Conservation (phyloP, 2,797 vertebrate species). For the Parauchenoglanis ngamensis region DNA sequence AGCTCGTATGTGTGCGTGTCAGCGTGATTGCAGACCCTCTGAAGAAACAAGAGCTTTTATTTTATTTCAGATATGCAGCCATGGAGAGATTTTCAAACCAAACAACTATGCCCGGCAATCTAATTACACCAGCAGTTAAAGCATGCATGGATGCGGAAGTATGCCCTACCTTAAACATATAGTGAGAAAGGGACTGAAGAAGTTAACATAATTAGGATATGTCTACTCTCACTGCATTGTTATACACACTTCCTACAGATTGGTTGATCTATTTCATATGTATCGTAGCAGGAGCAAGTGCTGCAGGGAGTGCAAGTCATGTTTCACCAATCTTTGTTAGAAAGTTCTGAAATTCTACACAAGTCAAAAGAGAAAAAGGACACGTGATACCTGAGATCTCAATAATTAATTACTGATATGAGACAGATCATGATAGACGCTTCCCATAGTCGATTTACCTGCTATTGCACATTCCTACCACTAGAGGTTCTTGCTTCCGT, state of each 20-base stretch:
- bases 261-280: not conserved
- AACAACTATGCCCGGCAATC: slow-evolving; percentile 13
- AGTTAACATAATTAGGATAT: not conserved
- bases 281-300: not conserved
- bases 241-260: not conserved
- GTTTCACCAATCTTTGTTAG: not conserved
- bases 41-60: slow-evolving; percentile 41
- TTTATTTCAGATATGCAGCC: slow-evolving; percentile 34
- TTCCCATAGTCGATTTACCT: not conserved
- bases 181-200: not conserved
- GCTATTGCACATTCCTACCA: not conserved
- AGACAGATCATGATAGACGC: no score
- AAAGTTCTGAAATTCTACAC: not conserved
- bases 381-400: not conserved
- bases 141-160: not conserved
- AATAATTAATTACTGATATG: no score
- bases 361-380: not conserved
- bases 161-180: not conserved
- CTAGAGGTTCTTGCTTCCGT: not conserved
- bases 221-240: not conserved
- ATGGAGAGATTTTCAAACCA: slow-evolving; percentile 24
- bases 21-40: slow-evolving; percentile 36
- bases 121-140: slow-evolving; percentile 19
- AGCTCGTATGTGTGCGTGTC: slow-evolving; percentile 39
- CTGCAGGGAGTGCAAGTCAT: not conserved